Evolutionary conservation across 2,888 invertebrate species (phyloP), one percentile per base, ranked within the genome.

Genomic region (Drosophila nigricruria): DNA sequence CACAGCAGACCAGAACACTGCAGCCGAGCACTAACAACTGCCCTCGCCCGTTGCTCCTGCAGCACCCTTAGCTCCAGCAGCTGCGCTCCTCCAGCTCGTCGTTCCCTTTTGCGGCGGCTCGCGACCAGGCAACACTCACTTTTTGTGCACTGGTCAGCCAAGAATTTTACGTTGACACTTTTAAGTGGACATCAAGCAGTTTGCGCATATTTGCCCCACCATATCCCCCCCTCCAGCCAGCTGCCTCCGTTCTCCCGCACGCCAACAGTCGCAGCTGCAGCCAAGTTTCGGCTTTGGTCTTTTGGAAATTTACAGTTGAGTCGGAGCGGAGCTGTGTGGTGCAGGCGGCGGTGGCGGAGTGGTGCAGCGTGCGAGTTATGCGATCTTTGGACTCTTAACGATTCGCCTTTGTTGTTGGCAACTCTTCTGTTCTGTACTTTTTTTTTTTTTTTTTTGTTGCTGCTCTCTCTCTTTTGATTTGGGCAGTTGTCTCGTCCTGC

Each of bases 101-200:
- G 53, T 38, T 52, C 70, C 59, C 52, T 56, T 43, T 18, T 58
- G 56, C 54, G 56, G 59, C 68, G 58, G 71, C 79, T 81, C 81
- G 71, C 71, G 82, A 79, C 61, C 81, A 72, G 57, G 74, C 85
- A 82, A 81, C 82, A 82, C 82, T 82, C 82, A 81, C 77, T 77
- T 74, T 75, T 71, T 72, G 65, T 76, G 66, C 66, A 57, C 69
- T 73, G 83, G 73, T 69, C 80, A 81, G 82, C 78, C 84, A 87
- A 84, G 91, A 88, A 91, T 91, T 90, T 91, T 70, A 83, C 81
- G 90, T 88, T 91, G 91, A 91, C 91, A 91, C 91, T 90, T 91
- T 90, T 90, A 91, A 91, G 89, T 91, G 91, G 87, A 89, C 88
- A 88, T 90, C 89, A 90, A 89, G 81, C 82, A 88, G 90, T 86